Evolutionary conservation across 2,888 invertebrate genomes (phyloP), one percentile per base, ranked within the genome.

Genomic region (Pandemis heparana): DNA sequence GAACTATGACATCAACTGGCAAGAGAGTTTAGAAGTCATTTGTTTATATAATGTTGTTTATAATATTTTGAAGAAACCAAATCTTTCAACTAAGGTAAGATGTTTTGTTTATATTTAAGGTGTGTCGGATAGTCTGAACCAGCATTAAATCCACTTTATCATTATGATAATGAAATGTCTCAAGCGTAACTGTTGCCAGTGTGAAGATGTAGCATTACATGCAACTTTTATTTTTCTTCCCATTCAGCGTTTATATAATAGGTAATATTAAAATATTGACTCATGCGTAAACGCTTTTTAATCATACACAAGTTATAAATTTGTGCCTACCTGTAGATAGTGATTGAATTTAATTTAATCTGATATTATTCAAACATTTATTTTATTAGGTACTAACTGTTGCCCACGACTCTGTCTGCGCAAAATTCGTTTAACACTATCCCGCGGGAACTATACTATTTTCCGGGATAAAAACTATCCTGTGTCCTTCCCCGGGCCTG

Each of bases 1-100:
- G 74, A 95, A 96, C 63, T 96, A 96, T 79, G 95, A 96, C 75
- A 96, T 97, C 14, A 96, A 96, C 46, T 97, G 97, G 97, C 95
- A 96, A 73, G 97, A 97, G 79, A 97, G 96, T 73, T 94, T 97
- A 3, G 97, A 97, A 91, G 96, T 97, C 0, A 94, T 97, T 75
- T 96, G 96, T 77, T 89, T 97, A 12, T 92, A 93, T 73, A 87
- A 84, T 48, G 81, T 92, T 64, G 91, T 94, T 3, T 87, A 85
- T 63, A 87, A 88, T 77, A 90, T 94, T 66, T 81, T 95, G 67
- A 87, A 88, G 74, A 87, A 89, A 61, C 83, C 87, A 0, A 90
- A 92, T 79, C 83, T 95, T 68, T 83, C 88, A 59, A 87, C 86
- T 72, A 94, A 94, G 88, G 94, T 92, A 74, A 85, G 41, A 70